Conservation (phyloP, 2,888 invertebrate genomes). For the Electrophaes corylata region DNA sequence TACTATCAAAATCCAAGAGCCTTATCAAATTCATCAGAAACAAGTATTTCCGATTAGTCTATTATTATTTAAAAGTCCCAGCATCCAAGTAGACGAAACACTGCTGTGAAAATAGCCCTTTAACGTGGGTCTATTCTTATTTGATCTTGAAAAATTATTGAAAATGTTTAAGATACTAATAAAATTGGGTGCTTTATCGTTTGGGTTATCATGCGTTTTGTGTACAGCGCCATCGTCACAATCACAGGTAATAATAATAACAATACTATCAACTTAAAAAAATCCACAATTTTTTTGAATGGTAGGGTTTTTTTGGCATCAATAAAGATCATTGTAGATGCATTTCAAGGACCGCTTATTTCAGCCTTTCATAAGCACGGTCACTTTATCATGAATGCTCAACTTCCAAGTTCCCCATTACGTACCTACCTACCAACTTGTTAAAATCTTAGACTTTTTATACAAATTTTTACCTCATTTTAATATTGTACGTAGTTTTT, state of each 20-base stretch:
- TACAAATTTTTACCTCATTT: too few species aligned
- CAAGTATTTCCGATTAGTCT: constrained; percentile 6
- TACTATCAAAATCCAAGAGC: constrained; percentile 42
- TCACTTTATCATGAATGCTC: too few species aligned
- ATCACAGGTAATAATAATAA: constrained; percentile 57
- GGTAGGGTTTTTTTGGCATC: too few species aligned
- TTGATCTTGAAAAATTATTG: constrained; percentile 8
- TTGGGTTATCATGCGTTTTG: constrained; percentile 58
- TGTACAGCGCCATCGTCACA: constrained; percentile 57
- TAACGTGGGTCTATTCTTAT: background rate
- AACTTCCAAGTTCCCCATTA: too few species aligned
- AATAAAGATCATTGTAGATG: too few species aligned
- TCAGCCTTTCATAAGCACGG: too few species aligned
- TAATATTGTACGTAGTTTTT: too few species aligned
- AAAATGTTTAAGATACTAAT: constrained; percentile 57
- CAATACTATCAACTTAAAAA: too few species aligned
- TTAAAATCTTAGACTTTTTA: too few species aligned
- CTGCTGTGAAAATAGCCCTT: constrained; percentile 11
- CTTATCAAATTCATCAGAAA: constrained; percentile 28
- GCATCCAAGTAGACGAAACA: constrained; percentile 24
- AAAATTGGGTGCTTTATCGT: constrained; percentile 51
- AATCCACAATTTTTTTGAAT: too few species aligned
- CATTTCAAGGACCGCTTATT: too few species aligned
- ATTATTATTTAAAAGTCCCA: constrained; percentile 27
- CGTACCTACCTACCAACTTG: too few species aligned